Evolutionary conservation across 2,797 vertebrate species (phyloP).

Genomic region (Nothura maculosa): DNA sequence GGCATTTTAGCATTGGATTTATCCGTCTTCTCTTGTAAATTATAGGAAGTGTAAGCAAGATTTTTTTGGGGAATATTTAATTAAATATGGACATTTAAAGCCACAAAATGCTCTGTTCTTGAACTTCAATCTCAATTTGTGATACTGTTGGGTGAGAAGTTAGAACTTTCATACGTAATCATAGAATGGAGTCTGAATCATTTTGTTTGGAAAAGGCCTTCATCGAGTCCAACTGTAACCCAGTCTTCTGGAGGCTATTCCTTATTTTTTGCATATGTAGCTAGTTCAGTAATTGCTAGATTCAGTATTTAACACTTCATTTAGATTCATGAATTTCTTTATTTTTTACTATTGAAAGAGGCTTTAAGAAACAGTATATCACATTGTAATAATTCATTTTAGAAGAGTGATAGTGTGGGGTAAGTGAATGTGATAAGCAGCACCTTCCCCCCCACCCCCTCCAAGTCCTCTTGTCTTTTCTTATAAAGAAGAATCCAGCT

Average conservation of each 20-base stretch:
- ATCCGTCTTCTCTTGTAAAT: background rate
- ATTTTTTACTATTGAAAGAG: background rate
- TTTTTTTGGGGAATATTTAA: background rate
- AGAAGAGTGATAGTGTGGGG: background rate
- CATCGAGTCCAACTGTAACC: too few species aligned
- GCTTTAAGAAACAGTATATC: background rate
- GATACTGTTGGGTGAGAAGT: background rate
- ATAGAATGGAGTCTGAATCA: too few species aligned
- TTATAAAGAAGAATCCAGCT: constrained; percentile 35
- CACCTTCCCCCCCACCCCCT: background rate
- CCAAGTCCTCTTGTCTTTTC: background rate
- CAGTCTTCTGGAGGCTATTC: background rate
- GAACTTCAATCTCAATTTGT: background rate
- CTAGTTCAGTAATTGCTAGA: background rate
- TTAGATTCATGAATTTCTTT: background rate
- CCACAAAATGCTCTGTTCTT: background rate
- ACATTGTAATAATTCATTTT: background rate
- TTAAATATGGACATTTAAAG: background rate
- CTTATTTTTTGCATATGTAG: background rate
- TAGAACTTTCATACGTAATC: background rate
- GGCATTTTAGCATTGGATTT: background rate
- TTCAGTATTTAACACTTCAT: background rate
- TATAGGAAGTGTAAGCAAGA: background rate
- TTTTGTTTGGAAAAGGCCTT: too few species aligned
- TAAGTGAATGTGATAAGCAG: background rate